Evolutionary conservation across 2,888 invertebrate species (phyloP), one percentile per base, ranked within the genome.

Genomic region (Diarsia rubi): DNA sequence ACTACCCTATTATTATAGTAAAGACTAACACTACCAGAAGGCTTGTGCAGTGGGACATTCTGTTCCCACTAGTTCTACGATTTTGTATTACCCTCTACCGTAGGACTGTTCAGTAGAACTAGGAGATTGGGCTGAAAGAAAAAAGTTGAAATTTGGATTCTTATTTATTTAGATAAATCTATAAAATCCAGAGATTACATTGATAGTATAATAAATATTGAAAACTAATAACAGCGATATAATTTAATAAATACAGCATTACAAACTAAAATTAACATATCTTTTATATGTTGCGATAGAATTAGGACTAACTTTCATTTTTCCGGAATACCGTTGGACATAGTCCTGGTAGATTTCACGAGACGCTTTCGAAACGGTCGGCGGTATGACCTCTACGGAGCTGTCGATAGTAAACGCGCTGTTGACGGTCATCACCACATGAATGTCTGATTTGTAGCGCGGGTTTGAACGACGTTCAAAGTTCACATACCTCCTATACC

Each of bases 261-360:
- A 92, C 31, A 91, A 75, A 73, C 82, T 89, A 86, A 94, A 93
- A 82, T 93, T 91, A 64, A 96, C 93, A 90, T 96, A 96, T 88
- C 92, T 93, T 57, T 90, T 91, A 84, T 96, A 96, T 0, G 91
- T 73, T 3, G 91, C 90, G 0, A 93, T 21, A 2, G 94, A 93
- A 1, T 87, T 87, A 0, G 88, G 37, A 0, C 93, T 89, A 3
- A 94, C 91, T 94, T 97, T 77, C 82, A 94, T 54, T 90, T 94
- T 72, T 95, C 97, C 98, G 96, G 85, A 95, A 90, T 85, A 95
- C 90, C 88, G 97, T 91, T 88, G 96, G 6, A 98, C 97, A 71
- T 98, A 98, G 69, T 97, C 97, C 79, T 97, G 95, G 91, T 98
- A 98, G 81, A 98, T 97, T 85, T 97, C 97, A 69, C 97, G 95